Conservation (phyloP, 2,888 invertebrate species). For the Mythimna vitellina region DNA sequence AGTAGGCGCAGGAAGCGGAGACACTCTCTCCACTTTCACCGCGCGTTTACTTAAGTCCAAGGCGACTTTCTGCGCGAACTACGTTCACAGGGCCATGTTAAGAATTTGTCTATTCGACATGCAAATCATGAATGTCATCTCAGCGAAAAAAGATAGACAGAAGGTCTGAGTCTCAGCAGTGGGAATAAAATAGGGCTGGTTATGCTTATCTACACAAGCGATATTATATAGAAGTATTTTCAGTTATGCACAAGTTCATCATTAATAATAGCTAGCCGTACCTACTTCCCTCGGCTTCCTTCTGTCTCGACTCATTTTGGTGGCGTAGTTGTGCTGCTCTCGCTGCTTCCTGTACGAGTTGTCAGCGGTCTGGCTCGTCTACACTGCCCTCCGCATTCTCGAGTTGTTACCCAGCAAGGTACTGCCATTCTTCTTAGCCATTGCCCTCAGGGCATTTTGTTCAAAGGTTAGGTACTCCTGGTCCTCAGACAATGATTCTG, state of each 20-base stretch:
- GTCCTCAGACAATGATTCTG: too few relatives aligned
- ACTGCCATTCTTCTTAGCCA: slow-evolving; percentile 55
- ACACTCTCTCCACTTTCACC: slow-evolving; percentile 71
- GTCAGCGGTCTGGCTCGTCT: slow-evolving; percentile 82
- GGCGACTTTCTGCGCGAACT: slow-evolving; percentile 80
- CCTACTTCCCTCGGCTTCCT: slow-evolving; percentile 95
- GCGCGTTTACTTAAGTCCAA: slow-evolving; percentile 77
- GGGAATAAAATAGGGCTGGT: too few relatives aligned
- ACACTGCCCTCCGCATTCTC: slow-evolving; percentile 88
- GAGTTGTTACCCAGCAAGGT: slow-evolving; percentile 91
- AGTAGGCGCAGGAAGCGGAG: slow-evolving; percentile 52
- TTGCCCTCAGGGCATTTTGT: too few relatives aligned
- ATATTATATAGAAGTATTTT: too few relatives aligned
- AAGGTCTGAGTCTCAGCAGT: too few relatives aligned
- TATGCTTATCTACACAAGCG: too few relatives aligned
- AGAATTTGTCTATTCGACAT: slow-evolving; percentile 52
- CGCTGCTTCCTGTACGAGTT: slow-evolving; percentile 97
- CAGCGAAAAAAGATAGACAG: too few relatives aligned
- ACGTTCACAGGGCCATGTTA: slow-evolving; percentile 84
- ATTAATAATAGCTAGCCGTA: slow-evolving; percentile 90
- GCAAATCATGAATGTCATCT: too few relatives aligned
- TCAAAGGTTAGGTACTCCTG: too few relatives aligned
- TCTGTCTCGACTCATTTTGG: slow-evolving; percentile 96
- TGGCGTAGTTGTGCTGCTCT: slow-evolving; percentile 98
- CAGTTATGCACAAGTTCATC: too few relatives aligned